A percentile compares a stretch with the other conserved stretches of the same genome.
Evolutionary conservation across 2,113 vertebrate genomes (phyloP).

Genomic region (Nycticryphes semicollaris): DNA sequence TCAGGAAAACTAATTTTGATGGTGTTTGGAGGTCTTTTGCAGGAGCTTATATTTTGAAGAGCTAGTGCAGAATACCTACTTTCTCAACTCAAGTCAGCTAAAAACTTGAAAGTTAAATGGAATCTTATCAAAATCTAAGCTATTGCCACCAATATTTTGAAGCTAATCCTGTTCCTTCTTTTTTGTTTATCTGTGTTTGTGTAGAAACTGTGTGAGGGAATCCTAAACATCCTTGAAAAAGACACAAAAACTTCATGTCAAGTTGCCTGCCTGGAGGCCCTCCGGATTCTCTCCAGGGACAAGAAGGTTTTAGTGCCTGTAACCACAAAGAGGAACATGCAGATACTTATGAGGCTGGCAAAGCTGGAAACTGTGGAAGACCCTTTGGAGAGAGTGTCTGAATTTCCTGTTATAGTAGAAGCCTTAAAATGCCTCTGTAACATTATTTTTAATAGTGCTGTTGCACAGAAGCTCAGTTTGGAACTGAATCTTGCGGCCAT

Average conservation of each 20-base stretch:
- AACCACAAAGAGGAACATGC: slow-evolving; percentile 88
- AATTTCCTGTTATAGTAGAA: slow-evolving; percentile 90
- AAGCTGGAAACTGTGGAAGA: slow-evolving; percentile 75
- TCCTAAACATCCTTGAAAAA: slow-evolving; percentile 84
- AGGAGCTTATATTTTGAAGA: background rate
- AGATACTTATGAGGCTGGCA: slow-evolving; percentile 86
- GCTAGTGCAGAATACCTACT: background rate
- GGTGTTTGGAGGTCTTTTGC: background rate
- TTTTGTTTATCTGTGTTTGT: slow-evolving; percentile 36
- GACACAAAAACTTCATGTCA: slow-evolving; percentile 83
- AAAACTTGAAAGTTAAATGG: background rate
- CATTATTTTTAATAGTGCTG: slow-evolving; percentile 91
- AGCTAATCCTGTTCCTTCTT: slow-evolving; percentile 18
- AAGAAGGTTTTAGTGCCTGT: slow-evolving; percentile 92
- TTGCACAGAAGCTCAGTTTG: slow-evolving; percentile 90
- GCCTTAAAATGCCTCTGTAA: slow-evolving; percentile 98
- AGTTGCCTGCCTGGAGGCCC: slow-evolving; percentile 89
- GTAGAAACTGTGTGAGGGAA: slow-evolving; percentile 88
- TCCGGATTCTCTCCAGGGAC: slow-evolving; percentile 95
- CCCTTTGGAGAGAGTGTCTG: slow-evolving; percentile 74
- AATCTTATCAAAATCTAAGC: background rate
- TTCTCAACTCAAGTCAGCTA: background rate
- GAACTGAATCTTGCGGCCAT: slow-evolving; percentile 88
- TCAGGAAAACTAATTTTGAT: background rate
- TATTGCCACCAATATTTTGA: background rate